Evolutionary conservation across 2,113 vertebrate genomes (phyloP).

Genomic region (Motacilla tschutschensis): DNA sequence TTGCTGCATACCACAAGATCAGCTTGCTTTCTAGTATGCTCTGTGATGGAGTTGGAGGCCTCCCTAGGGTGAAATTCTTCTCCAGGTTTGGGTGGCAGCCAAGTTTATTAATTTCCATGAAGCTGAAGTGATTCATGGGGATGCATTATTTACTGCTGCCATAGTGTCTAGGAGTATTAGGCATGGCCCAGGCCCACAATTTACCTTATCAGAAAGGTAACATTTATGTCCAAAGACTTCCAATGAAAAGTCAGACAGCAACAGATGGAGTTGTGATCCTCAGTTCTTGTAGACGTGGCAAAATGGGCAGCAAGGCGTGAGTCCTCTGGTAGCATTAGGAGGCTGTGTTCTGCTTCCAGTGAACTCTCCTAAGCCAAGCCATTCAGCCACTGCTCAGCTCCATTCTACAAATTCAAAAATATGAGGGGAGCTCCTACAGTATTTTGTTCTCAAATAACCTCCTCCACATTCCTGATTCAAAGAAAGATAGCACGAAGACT

Average conservation of each 20-base stretch:
- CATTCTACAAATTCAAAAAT: background rate
- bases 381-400: background rate
- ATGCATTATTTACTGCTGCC: background rate
- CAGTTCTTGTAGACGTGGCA: background rate
- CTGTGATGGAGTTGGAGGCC: background rate
- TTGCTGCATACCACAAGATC: conserved; percentile 9
- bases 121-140: background rate
- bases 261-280: background rate
- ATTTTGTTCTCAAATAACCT: conserved; percentile 31
- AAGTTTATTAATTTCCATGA: background rate
- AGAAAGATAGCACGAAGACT: background rate
- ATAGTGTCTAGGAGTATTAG: background rate
- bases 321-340: background rate
- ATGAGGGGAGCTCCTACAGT: background rate
- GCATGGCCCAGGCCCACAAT: background rate
- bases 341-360: background rate
- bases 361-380: background rate
- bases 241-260: background rate
- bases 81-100: background rate
- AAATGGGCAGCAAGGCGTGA: background rate
- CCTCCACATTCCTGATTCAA: conserved; percentile 14
- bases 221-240: background rate
- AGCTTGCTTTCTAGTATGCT: background rate
- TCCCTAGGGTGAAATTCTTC: background rate
- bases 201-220: background rate